Conservation (phyloP, 2,888 invertebrate species). For the Clostera curtula region DNA sequence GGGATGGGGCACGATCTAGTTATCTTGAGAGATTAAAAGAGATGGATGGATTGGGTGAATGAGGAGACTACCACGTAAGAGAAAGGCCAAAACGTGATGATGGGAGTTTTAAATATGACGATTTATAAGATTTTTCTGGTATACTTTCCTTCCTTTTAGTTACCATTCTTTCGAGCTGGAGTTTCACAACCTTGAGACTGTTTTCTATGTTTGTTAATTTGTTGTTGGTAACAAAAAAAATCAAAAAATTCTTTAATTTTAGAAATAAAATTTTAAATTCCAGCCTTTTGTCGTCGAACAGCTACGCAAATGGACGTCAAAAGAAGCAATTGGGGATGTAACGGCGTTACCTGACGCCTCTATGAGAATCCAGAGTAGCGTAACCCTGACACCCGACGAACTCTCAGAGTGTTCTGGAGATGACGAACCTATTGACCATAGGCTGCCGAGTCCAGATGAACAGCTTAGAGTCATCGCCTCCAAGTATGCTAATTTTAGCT, state of each 20-base stretch:
- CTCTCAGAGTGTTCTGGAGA: conserved; percentile 76
- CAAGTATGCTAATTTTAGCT: conserved; percentile 79
- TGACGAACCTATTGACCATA: conserved; percentile 85
- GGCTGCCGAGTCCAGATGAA: conserved; percentile 91
- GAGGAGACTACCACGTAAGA: no score
- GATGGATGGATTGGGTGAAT: no score
- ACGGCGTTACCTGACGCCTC: conserved; percentile 87
- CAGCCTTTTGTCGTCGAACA: conserved; percentile 88
- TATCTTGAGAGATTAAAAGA: no score
- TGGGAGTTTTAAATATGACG: no score
- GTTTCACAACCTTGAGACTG: no score
- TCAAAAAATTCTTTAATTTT: background rate
- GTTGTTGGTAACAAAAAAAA: no score
- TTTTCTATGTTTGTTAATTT: no score
- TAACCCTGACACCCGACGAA: conserved; percentile 65
- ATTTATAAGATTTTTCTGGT: no score
- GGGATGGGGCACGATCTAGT: no score
- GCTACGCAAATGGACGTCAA: conserved; percentile 89
- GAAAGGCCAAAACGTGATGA: no score
- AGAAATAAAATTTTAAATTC: conserved; percentile 11
- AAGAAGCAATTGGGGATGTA: conserved; percentile 86
- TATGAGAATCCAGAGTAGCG: conserved; percentile 78
- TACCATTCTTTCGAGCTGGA: no score
- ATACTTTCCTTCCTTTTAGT: no score
- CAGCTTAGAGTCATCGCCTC: conserved; percentile 87